Evolutionary conservation across 2,113 vertebrate species (phyloP).

Genomic region (Circaetus gallicus): DNA sequence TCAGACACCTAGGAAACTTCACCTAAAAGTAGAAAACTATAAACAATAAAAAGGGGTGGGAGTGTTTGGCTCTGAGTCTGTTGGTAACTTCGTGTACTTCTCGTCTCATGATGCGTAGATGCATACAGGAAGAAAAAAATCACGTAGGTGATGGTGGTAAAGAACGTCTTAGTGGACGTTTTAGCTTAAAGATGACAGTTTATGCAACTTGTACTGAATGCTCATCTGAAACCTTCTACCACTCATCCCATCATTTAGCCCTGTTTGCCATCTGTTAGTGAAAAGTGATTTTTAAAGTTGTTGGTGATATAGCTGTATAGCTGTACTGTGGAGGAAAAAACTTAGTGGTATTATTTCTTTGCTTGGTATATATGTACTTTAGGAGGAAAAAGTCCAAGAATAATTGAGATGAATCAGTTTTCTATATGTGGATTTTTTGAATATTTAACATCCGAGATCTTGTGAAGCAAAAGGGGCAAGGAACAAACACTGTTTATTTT

Average conservation of each 20-base stretch:
- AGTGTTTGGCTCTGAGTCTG: background rate
- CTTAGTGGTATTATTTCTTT: background rate
- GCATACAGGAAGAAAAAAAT: background rate
- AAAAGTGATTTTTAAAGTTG: background rate
- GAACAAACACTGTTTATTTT: conserved; percentile 27
- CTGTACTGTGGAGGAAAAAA: background rate
- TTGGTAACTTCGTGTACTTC: background rate
- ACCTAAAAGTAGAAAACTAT: background rate
- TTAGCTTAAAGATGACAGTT: background rate
- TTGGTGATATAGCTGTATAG: background rate
- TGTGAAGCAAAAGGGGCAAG: conserved; percentile 49
- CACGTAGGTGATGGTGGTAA: background rate
- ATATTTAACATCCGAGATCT: conserved; percentile 51
- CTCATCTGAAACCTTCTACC: conserved; percentile 6
- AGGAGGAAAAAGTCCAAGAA: conserved; percentile 35
- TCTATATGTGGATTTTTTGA: conserved; percentile 35
- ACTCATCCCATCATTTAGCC: background rate
- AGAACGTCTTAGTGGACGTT: background rate
- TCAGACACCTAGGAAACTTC: background rate
- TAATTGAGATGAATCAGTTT: conserved; percentile 60
- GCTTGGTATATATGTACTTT: background rate
- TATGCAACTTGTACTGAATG: background rate
- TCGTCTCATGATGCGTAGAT: accelerated
- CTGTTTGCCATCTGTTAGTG: background rate
- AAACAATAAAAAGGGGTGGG: background rate